Evolutionary conservation across 2,113 vertebrate species (phyloP), one percentile per base, ranked within the genome.

Genomic region (Protomyctophum bolini): DNA sequence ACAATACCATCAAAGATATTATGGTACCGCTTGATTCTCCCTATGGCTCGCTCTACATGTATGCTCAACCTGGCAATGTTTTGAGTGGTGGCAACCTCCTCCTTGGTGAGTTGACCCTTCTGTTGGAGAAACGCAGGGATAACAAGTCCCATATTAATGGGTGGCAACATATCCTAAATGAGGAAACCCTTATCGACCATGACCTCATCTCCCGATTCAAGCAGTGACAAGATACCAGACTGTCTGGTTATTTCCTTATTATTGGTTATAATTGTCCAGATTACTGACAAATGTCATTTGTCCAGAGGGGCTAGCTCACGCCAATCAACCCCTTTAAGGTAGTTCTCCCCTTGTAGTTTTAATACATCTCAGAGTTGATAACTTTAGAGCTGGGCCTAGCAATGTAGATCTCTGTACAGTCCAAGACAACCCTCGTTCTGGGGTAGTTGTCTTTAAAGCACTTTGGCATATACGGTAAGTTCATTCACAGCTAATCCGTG

Each of bases 141-240:
- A 60, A 60, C 58, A 60, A 60, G 58, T 52, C 9, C 9, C 50
- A 52, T 29, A 60, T 60, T 60, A 3, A 41, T 60, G 7, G 58
- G 6, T 60, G 58, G 41, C 58, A 60, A 15, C 58, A 60, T 21
- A 60, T 33, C 28, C 11, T 29, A 6, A 41, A 60, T 41, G 15
- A 60, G 29, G 12, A 60, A 29, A 29, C 29, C 41, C 41, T 21
- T 21, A 45, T 60, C 58, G 10, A 29, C 29, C 58, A 60, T 60
- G 29, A 60, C 58, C 28, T 60, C 58, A 60, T 60, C 58, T 21
- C 58, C 58, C 58, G 29, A 21, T 45, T 60, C 58, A 60, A 60
- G 58, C 41, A 60, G 29, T 60, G 58, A 60, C 58, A 60, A 60
- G 58, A 60, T 60, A 45, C 58, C 58, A 11, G 58, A 60, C 7